Base-by-base conservation (phyloP, 2,113 vertebrate species). In the Chauna torquata region DNA sequence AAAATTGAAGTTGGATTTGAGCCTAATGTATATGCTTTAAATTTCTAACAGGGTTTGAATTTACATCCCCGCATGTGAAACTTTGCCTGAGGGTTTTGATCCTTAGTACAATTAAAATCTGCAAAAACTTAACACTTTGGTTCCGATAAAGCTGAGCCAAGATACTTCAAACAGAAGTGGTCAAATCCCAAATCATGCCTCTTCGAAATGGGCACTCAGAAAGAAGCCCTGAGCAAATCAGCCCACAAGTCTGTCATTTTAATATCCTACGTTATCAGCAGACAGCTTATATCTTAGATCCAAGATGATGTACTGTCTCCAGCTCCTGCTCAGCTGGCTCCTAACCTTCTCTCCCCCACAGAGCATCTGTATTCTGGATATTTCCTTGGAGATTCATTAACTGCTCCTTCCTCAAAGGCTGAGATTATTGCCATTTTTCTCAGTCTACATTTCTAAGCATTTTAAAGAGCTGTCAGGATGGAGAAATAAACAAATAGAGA, bases 321-420 rank as follows among this genome's bases (percentile, higher is more conserved):
- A 88, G 23, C 22, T 55, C 40, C 79, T 45, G 28, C 34, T 79
- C 68, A 2, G 5, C 58, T 36, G 77, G 36, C 86, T 94, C 50
- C 62, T 32, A 92, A 77, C 64, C 86, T 86, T 36, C 59, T 78
- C 69, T 44, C 27, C 59, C 68, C 76, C n/a, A 11, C 0, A 0
- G 13, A 82, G 27, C 22, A 92, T 66, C 72, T 71, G 68, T 47
- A 70, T 55, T 71, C 47, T 42, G 59, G n/a, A 2, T 78, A 75
- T 64, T 83, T 90, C 92, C 92, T 47, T 34, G 20, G 69, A 88
- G 82, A 90, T 92, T 90, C 42, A 5, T 93, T 96, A 96, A 90
- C 90, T 52, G 47, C 64, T 92, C 38, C 55, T 71, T 93, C 82
- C 69, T 92, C 44, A 86, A 81, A 92, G 38, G 38, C 57, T 64